Evolutionary conservation across 2,888 invertebrate genomes (phyloP).

Genomic region (Oscheius sp.): DNA sequence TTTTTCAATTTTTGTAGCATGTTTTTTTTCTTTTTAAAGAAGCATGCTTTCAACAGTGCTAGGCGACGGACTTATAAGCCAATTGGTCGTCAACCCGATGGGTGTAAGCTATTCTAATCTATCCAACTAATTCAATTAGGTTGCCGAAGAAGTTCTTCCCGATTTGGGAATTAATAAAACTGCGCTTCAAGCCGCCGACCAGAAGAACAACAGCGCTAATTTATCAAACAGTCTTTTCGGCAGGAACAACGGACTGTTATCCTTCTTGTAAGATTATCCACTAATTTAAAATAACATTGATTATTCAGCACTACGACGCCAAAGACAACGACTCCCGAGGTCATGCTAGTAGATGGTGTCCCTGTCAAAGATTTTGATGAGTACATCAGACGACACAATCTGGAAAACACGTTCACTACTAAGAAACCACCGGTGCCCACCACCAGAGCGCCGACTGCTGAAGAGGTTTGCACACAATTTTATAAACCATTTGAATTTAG

Average conservation of each 20-base stretch:
- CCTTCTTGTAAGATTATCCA: conserved; percentile 44
- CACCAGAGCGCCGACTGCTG: conserved; percentile 35
- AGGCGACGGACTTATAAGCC: conserved; percentile 60
- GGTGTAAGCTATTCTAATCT: conserved; percentile 34
- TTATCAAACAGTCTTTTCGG: conserved; percentile 19
- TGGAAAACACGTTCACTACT: conserved; percentile 46
- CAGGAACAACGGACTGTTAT: conserved; percentile 33
- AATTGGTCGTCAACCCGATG: conserved; percentile 58
- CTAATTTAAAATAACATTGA: not conserved
- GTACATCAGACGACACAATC: conserved; percentile 46
- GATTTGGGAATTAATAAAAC: conserved; percentile 58
- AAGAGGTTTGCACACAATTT: conserved; percentile 6
- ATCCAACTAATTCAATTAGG: conserved; percentile 22
- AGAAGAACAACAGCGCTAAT: conserved; percentile 4
- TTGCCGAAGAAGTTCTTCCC: conserved; percentile 51
- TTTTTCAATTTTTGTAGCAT: not conserved
- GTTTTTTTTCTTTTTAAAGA: conserved; percentile 35
- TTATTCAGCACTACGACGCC: conserved; percentile 42
- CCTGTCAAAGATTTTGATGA: conserved; percentile 50
- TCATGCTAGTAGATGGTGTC: conserved; percentile 52
- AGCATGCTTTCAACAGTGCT: conserved; percentile 59
- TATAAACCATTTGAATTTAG: conserved; percentile 1
- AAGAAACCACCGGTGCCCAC: conserved; percentile 43
- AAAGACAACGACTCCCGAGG: conserved; percentile 42
- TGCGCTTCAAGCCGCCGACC: conserved; percentile 5